phyloP scores from a whole-genome alignment of 2,888 invertebrate species.

The Cheilosia impressa region DNA sequence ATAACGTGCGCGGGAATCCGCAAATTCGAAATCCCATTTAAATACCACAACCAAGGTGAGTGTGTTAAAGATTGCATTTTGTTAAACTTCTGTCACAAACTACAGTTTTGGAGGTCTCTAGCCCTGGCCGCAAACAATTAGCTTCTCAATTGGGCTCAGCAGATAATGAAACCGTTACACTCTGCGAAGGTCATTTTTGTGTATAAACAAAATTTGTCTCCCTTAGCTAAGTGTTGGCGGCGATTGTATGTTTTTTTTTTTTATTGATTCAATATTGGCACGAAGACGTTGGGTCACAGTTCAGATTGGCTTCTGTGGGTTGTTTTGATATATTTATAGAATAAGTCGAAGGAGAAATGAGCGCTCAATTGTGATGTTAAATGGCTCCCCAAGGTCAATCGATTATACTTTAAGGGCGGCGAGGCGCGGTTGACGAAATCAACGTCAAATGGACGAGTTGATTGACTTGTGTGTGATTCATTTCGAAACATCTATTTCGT shows the following conservation, averaged over 20 bases:
- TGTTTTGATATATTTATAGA: constrained; percentile 36
- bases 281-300: constrained; percentile 10
- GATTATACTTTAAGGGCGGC: neutral
- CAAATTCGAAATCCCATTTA: constrained; percentile 60
- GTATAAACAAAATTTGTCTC: constrained; percentile 44
- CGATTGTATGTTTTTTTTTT: neutral
- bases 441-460: constrained; percentile 18
- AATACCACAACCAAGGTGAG: constrained; percentile 64
- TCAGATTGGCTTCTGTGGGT: constrained; percentile 17
- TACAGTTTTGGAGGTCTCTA: constrained; percentile 10
- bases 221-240: neutral
- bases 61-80: constrained; percentile 5
- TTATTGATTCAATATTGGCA: constrained; percentile 48
- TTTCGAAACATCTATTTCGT: neutral
- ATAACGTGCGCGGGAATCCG: constrained; percentile 62
- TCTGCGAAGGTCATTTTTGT: constrained; percentile 50
- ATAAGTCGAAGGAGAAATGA: constrained; percentile 33
- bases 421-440: neutral
- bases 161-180: neutral
- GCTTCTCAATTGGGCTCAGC: too few relatives aligned
- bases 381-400: constrained; percentile 36
- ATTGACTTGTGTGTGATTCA: constrained; percentile 14
- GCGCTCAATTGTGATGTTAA: constrained; percentile 3
- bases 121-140: neutral
- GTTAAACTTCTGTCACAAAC: neutral